Evolutionary conservation across 2,797 vertebrate species (phyloP).

Genomic region (Rhinophrynus dorsalis): DNA sequence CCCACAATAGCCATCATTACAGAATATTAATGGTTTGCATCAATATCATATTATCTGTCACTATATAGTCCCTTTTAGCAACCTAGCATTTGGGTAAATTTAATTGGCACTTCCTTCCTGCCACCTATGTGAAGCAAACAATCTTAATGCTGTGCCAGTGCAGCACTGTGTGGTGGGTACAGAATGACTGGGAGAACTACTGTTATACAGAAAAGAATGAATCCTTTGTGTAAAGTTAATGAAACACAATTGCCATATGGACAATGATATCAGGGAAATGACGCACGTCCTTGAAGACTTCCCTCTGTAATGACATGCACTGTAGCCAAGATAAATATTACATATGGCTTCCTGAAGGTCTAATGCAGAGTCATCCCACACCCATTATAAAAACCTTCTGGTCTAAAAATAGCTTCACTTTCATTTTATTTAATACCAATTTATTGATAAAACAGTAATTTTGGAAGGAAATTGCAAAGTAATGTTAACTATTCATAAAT

Average conservation of each 20-base stretch:
- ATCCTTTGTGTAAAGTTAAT: conserved; percentile 24
- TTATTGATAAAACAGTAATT: too few relatives aligned
- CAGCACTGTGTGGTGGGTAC: neutral
- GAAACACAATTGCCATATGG: conserved; percentile 2
- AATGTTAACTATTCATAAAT: too few relatives aligned
- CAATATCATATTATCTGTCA: too few relatives aligned
- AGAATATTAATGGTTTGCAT: too few relatives aligned
- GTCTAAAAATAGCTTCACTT: neutral
- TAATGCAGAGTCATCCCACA: neutral
- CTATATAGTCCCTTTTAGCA: too few relatives aligned
- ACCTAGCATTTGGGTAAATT: too few relatives aligned
- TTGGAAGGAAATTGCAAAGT: too few relatives aligned
- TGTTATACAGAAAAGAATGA: conserved; percentile 11
- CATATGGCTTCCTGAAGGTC: neutral
- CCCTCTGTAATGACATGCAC: neutral
- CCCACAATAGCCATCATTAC: too few relatives aligned
- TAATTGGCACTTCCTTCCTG: conserved; percentile 17
- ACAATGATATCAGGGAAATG: conserved; percentile 30
- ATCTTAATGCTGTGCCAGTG: conserved; percentile 3
- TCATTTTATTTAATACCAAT: too few relatives aligned
- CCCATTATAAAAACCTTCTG: neutral
- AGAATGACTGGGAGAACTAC: neutral
- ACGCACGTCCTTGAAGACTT: conserved; percentile 17
- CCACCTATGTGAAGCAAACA: neutral
- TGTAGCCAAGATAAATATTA: conserved; percentile 5